Evolutionary conservation across 2,113 vertebrate genomes (phyloP).

Genomic region (pig (Sus scrofa)): T2T-Sscrofa CM000830.6:86234001-86234500

Average conservation of each 20-base stretch:
- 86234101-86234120: neutral
- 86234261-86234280: constrained; percentile 46
- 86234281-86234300: constrained; percentile 68
- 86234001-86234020: neutral
- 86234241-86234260: constrained; percentile 39
- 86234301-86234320: constrained; percentile 74
- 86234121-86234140: neutral
- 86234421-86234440: constrained; percentile 45
- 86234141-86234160: neutral
- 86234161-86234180: constrained; percentile 61
- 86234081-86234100: constrained; percentile 16
- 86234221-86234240: constrained; percentile 27
- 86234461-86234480: neutral
- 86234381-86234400: constrained; percentile 75
- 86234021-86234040: neutral
- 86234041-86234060: neutral
- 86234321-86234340: constrained; percentile 71
- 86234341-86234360: constrained; percentile 36
- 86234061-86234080: neutral
- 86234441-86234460: constrained; percentile 40
- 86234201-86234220: constrained; percentile 58
- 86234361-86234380: constrained; percentile 66
- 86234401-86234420: constrained; percentile 59
- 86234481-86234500: neutral
- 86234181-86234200: constrained; percentile 40